Base-by-base conservation (phyloP, 2,113 vertebrate species). In the Etheostoma cragini region DNA sequence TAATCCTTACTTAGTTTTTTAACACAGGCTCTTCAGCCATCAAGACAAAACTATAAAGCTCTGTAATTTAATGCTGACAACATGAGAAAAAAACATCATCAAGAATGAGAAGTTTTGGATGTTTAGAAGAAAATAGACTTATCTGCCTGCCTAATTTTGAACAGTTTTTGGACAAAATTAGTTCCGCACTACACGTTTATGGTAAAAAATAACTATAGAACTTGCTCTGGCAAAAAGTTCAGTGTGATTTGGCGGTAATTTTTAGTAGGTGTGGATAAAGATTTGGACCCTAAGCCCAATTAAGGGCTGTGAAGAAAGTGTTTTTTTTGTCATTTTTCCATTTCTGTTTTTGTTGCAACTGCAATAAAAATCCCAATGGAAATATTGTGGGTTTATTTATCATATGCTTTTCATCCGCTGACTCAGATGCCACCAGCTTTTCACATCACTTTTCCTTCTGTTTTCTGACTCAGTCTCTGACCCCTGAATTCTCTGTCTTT, bases 401-500 rank as follows among this genome's bases (percentile, higher is more conserved):
- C 1, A 1, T 47, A 46, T 66, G 30, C 42, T 76, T 22, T 53
- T 56, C 56, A 49, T 78, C 42, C 4, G 1, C 69, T 73, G 76
- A 47, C 65, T 75, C 54, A 14, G 50, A 73, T 21, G 63, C 79
- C 63, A 91, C 72, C 80, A 85, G 77, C 66, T 72, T 62, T 69
- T 65, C 58, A 73, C 26, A 1, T 85, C 72, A 71, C 60, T 80
- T 72, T 82, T 76, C 64, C 72, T 81, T 79, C 58, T 80, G 24
- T 81, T 72, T 42, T 85, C 70, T 88, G 81, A 90, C 80, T 85
- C 87, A 88, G 52, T 67, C 76, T 69, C 57, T 80, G 85, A 87
- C 87, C 88, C 86, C 80, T 82, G 17, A 78, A 85, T 84, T 87
- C 84, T 90, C 76, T 86, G 88, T 91, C 88, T 87, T 70, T 81